Base-by-base conservation (phyloP, 2,797 vertebrate species). In the Aeoliscus strigatus region DNA sequence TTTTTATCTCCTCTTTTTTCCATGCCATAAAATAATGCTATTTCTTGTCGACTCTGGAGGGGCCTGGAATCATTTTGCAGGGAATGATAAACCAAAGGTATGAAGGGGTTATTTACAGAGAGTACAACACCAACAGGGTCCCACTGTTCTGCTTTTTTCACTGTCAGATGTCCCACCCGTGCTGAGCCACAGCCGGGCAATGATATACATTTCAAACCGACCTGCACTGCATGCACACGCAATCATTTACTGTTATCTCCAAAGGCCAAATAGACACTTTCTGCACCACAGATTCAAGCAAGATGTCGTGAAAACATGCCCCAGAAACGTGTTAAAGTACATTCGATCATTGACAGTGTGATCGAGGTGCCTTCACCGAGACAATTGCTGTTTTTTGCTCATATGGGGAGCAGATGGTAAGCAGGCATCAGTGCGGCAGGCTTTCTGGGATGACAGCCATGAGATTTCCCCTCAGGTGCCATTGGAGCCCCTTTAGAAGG, bases 1-100 rank as follows among this genome's bases (percentile, higher is more conserved):
- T 70, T 72, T 72, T 68, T 69, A 67, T 73, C 67, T 72, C 49
- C 66, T 71, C 60, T 69, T 66, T 66, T 73, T 70, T 53, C 85
- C 86, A 81, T 87, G 89, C 90, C 87, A 90, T 94, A 93, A 95
- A 93, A 86, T 87, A 84, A 86, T 86, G 77, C 80, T 75, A 77
- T 84, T 86, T 84, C 83, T 82, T 52, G 87, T 89, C 83, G 78
- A 88, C 91, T 92, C 91, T 88, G 86, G 91, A 90, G 91, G 90
- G 91, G 90, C 88, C 90, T 14, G 60, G 91, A 90, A 93, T 93
- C 90, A 92, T 87, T 43, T 86, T 80, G 84, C 75, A 14, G 73
- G 55, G 75, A 73, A 80, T 72, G 74, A 88, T 86, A 83, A 87
- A 86, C 79, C 76, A 78, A 84, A 86, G 75, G 76, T 79, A 72